A percentile compares a stretch with the other conserved stretches of the same genome.
These are phyloP conservation scores for Anarrhichthys ocellatus DNA, from an alignment of 2,113 vertebrate species.

Conservation along the genomic window DNA sequence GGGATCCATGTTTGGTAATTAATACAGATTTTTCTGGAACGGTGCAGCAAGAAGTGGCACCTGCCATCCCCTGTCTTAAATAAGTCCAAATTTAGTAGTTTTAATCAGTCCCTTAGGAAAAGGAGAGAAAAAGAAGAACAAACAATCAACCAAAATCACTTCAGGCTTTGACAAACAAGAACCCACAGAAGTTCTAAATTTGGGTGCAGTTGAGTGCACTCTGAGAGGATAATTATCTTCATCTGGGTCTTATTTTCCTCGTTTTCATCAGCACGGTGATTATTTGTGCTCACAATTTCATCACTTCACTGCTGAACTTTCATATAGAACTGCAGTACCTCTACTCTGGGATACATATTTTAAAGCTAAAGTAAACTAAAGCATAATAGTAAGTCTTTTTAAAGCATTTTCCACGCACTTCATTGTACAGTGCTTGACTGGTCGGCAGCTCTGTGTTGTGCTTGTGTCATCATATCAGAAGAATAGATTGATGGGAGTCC, in stretches of 20 bases:
- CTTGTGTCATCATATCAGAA: not conserved
- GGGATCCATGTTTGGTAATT: slow-evolving; percentile 38
- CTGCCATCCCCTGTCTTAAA: slow-evolving; percentile 1
- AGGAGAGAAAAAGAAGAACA: not conserved
- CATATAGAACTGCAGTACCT: not conserved
- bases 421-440: not conserved
- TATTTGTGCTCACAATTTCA: slow-evolving; percentile 20
- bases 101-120: not conserved
- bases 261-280: slow-evolving; percentile 32
- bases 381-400: not conserved
- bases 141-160: not conserved
- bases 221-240: slow-evolving; percentile 43
- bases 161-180: slow-evolving; percentile 15
- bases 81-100: not conserved
- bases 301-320: not conserved
- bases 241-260: slow-evolving; percentile 19
- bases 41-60: not conserved
- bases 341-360: not conserved
- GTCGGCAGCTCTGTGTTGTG: not conserved
- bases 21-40: slow-evolving; percentile 9
- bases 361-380: not conserved
- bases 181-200: slow-evolving; percentile 21
- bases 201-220: slow-evolving; percentile 17
- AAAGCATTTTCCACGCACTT: not conserved
- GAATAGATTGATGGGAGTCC: not conserved